These are phyloP conservation scores for Aphaenogaster floridana DNA, from an alignment of 1,140 invertebrate genomes.

Conservation along the genomic window DNA sequence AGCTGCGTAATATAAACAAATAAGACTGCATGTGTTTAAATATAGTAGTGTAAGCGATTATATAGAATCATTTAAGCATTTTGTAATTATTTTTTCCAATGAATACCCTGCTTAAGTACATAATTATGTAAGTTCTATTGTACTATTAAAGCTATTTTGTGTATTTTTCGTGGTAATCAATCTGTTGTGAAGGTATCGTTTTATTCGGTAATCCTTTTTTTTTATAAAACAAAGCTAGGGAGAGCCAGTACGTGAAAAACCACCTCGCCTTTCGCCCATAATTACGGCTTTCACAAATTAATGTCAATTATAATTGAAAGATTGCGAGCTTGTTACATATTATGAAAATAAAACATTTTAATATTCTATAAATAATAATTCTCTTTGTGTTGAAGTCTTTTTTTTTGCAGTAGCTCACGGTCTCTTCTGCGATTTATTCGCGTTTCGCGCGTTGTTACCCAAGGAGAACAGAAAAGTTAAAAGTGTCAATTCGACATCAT, in stretches of 20 bases:
- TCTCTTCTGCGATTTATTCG: too few relatives aligned
- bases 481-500: too few relatives aligned
- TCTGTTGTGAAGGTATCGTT: neutral
- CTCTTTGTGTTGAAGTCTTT: neutral
- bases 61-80: conserved; percentile 61
- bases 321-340: conserved; percentile 7
- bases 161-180: conserved; percentile 57
- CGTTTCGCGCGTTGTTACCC: too few relatives aligned
- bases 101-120: conserved; percentile 53
- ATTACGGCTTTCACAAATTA: neutral
- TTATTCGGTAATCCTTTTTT: neutral
- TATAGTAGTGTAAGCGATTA: conserved; percentile 49
- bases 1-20: conserved; percentile 58
- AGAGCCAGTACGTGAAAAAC: neutral
- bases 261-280: neutral
- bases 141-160: conserved; percentile 76
- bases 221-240: neutral
- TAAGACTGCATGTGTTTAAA: conserved; percentile 74
- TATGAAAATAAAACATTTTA: conserved; percentile 14
- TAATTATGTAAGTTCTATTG: conserved; percentile 59
- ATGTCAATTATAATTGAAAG: conserved; percentile 4
- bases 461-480: too few relatives aligned
- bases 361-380: neutral
- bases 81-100: conserved; percentile 66
- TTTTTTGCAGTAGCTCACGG: too few relatives aligned